Base-by-base conservation (phyloP, 2,113 vertebrate species). In the Oophaga pumilio region DNA sequence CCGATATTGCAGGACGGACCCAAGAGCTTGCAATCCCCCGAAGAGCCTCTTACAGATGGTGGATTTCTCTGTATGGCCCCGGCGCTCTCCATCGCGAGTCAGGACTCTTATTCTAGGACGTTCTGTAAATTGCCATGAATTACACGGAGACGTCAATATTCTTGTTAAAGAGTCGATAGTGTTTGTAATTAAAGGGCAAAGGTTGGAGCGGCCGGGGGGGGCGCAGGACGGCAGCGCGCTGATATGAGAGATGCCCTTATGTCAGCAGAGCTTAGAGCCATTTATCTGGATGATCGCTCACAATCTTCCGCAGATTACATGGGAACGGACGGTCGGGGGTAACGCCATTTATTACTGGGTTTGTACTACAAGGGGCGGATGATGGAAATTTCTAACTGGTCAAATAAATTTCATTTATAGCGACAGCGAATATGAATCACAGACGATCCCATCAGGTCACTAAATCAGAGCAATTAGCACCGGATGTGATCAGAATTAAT, bases 181-280 rank as follows among this genome's bases (percentile, higher is more conserved):
- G 66, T 43, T 84, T 84, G 82, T 84, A 84, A 74, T 73, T 84
- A 84, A 74, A 71, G 82, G 82, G 82, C 68, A 74, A 57, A 84
- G 66, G 68, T 84, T 43, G 15, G 14, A 71, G 28, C 50, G 13
- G 24, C 2, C 1, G 17, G 11, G 12, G 17, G 14, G 66, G 26
- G 2, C 56, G 20, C 24, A 4, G 66, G 62, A 73, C 24, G 53
- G 53, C 82, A 74, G 14, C 82, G 8, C 17, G 10, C 15, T 14
- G 13, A 20, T 71, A 73, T 26, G 57, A 84, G 33, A n/a, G 43
- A 83, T 69, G 62, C 43, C 49, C 33, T 83, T 26, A 66, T 83
- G 43, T 53, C 81, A 53, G 64, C 81, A 53, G 8, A 17, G 81
- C 62, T 83, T 53, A 24, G 1, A 22, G 22, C 52, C 60, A 52